Evolutionary conservation across 1,140 invertebrate species (phyloP).

Genomic region (Aphelinus atriplicis): DNA sequence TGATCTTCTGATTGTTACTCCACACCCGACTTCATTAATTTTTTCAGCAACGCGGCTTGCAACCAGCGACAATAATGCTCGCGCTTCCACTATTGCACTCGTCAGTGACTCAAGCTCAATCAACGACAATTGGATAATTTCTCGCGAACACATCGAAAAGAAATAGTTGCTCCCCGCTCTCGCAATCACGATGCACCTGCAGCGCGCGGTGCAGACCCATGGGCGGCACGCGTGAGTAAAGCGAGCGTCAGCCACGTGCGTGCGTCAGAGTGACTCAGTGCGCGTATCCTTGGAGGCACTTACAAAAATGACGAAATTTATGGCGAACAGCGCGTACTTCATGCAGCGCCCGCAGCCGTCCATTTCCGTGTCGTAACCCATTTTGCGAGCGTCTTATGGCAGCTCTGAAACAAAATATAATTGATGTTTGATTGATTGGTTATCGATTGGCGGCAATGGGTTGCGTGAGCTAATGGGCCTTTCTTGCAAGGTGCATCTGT

Average conservation of each 20-base stretch:
- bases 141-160: neutral
- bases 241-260: constrained; percentile 33
- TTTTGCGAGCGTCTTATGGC: constrained; percentile 44
- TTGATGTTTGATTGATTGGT: neutral
- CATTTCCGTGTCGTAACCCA: constrained; percentile 80
- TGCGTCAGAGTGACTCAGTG: constrained; percentile 20
- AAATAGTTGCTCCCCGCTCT: neutral
- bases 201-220: constrained; percentile 15
- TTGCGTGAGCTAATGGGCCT: no score
- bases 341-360: constrained; percentile 83
- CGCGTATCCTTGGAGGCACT: constrained; percentile 64
- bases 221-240: constrained; percentile 16
- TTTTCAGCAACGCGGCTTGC: no score
- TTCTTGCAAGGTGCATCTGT: no score
- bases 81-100: no score
- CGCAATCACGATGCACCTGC: constrained; percentile 19
- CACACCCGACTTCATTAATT: no score
- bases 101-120: no score
- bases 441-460: no score
- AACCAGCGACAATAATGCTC: no score
- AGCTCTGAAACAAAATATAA: constrained; percentile 7
- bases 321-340: constrained; percentile 84
- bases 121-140: no score
- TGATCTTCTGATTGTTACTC: no score
- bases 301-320: constrained; percentile 89